Percentiles rank a stretch among this genome's conserved stretches.
These are phyloP conservation scores for fruit fly (Drosophila melanogaster) DNA, from an alignment of 1,140 invertebrate genomes.

Conservation along the genomic window Release_6_plus_ISO1_MT NT_033779.5:18270001-18270500, in stretches of 20 bases:
- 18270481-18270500: slow-evolving; percentile 62
- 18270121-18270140: not conserved
- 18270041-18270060: too few relatives aligned
- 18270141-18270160: slow-evolving; percentile 17
- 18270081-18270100: too few relatives aligned
- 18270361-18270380: slow-evolving; percentile 8
- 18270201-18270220: slow-evolving; percentile 64
- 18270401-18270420: slow-evolving; percentile 66
- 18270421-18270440: slow-evolving; percentile 14
- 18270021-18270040: too few relatives aligned
- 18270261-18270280: slow-evolving; percentile 23
- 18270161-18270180: slow-evolving; percentile 23
- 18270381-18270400: slow-evolving; percentile 57
- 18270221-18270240: slow-evolving; percentile 57
- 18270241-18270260: slow-evolving; percentile 43
- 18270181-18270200: slow-evolving; percentile 7
- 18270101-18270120: not conserved
- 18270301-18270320: slow-evolving; percentile 75
- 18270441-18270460: slow-evolving; percentile 1
- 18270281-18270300: slow-evolving; percentile 49
- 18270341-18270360: slow-evolving; percentile 11
- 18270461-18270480: slow-evolving; percentile 18
- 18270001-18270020: too few relatives aligned
- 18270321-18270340: slow-evolving; percentile 16
- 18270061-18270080: too few relatives aligned